Percentiles rank a stretch among this genome's conserved stretches.
Evolutionary conservation across 2,888 invertebrate species (phyloP).

Genomic region (Synanthedon vespiformis): DNA sequence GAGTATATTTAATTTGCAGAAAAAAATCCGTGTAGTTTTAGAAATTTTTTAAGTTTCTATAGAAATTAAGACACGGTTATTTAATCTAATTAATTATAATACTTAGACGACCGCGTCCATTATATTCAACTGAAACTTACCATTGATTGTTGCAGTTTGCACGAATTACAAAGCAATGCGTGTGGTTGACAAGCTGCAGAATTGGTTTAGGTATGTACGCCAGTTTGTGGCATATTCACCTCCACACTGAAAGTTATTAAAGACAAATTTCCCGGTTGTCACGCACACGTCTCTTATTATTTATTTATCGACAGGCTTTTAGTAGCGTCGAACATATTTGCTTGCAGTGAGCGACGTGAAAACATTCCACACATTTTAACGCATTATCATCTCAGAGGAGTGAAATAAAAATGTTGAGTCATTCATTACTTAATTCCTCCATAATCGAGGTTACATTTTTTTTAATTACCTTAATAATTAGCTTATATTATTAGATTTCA

Average conservation of each 20-base stretch:
- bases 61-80: background rate
- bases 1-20: too few relatives aligned
- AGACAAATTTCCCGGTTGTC: background rate
- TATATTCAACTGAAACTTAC: background rate
- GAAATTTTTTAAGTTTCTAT: background rate
- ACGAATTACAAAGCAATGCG: conserved; percentile 14
- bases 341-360: background rate
- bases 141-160: conserved; percentile 14
- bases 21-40: too few relatives aligned
- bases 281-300: background rate
- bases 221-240: background rate
- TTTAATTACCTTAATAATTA: too few relatives aligned
- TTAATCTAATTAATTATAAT: too few relatives aligned
- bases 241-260: background rate
- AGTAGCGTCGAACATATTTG: background rate
- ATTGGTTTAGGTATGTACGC: conserved; percentile 27
- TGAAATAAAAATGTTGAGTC: too few relatives aligned
- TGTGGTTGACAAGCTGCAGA: conserved; percentile 48
- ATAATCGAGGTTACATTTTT: too few relatives aligned
- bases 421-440: too few relatives aligned
- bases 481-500: too few relatives aligned
- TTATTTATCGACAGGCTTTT: background rate
- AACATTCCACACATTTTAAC: too few relatives aligned
- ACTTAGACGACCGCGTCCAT: background rate
- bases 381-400: too few relatives aligned